phyloP scores from a whole-genome alignment of 2,888 invertebrate genomes.

The Trimorus sp. region DNA sequence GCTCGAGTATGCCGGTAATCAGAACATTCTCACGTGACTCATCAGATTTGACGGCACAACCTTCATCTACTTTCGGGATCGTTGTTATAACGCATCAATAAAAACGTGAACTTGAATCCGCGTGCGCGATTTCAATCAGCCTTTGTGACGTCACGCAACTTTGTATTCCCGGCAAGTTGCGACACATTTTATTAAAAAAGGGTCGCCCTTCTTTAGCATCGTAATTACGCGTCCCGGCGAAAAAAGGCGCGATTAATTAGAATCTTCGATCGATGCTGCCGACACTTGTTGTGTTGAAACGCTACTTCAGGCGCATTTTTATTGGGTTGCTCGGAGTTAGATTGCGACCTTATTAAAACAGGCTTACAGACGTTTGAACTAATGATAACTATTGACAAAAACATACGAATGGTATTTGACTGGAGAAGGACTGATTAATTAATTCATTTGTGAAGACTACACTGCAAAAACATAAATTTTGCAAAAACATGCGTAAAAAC shows the following conservation, averaged over 20 bases:
- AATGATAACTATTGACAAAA: not conserved
- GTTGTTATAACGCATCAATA: slow-evolving; percentile 29
- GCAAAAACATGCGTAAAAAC: too few relatives aligned
- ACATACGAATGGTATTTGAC: too few relatives aligned
- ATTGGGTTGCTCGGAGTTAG: not conserved
- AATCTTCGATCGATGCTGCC: not conserved
- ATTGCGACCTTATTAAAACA: too few relatives aligned
- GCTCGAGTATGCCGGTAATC: not conserved
- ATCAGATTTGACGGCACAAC: slow-evolving; percentile 5
- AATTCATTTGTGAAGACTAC: too few relatives aligned
- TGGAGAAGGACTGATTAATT: too few relatives aligned
- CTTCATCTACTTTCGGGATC: slow-evolving; percentile 30
- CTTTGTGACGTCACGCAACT: slow-evolving; percentile 12
- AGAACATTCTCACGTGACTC: not conserved
- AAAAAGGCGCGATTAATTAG: not conserved
- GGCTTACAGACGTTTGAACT: not conserved
- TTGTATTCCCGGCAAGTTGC: not conserved
- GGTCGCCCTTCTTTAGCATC: not conserved
- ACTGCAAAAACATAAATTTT: too few relatives aligned
- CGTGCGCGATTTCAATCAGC: slow-evolving; percentile 8
- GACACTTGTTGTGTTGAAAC: not conserved
- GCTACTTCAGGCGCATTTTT: not conserved
- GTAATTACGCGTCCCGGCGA: not conserved
- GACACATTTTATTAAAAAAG: not conserved
- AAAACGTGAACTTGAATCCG: slow-evolving; percentile 33